phyloP scores from a whole-genome alignment of 1,140 invertebrate genomes.

The Oedothorax gibbosus region DNA sequence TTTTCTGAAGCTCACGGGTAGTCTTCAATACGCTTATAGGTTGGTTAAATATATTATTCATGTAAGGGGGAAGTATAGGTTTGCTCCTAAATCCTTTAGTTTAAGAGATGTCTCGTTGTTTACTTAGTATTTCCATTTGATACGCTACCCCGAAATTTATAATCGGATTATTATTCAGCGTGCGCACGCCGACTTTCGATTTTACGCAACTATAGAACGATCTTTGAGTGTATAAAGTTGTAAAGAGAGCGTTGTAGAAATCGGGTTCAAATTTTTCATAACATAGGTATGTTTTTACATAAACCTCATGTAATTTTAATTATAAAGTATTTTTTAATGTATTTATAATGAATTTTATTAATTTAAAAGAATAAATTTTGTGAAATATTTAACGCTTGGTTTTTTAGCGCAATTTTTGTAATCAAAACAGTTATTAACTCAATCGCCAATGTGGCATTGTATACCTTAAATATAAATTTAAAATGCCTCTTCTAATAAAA shows the following conservation, averaged over 20 bases:
- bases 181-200: background rate
- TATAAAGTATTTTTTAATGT: no score
- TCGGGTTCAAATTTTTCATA: no score
- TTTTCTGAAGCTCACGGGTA: conserved; percentile 23
- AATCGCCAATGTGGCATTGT: no score
- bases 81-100: conserved; percentile 32
- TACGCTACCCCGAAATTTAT: conserved; percentile 46
- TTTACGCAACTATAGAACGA: background rate
- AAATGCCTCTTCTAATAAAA: no score
- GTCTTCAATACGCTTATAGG: background rate
- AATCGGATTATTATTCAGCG: conserved; percentile 31
- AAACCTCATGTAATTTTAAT: no score
- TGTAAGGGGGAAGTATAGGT: background rate
- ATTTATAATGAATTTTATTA: no score
- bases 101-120: conserved; percentile 32
- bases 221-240: background rate
- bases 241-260: background rate
- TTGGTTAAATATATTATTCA: conserved; percentile 52
- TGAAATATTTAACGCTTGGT: no score
- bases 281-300: no score
- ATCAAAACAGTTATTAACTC: no score
- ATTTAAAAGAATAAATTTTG: no score
- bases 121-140: conserved; percentile 49
- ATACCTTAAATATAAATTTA: no score
- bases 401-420: no score